Conservation (phyloP, 2,113 vertebrate species). For the Tympanuchus pallidicinctus region DNA sequence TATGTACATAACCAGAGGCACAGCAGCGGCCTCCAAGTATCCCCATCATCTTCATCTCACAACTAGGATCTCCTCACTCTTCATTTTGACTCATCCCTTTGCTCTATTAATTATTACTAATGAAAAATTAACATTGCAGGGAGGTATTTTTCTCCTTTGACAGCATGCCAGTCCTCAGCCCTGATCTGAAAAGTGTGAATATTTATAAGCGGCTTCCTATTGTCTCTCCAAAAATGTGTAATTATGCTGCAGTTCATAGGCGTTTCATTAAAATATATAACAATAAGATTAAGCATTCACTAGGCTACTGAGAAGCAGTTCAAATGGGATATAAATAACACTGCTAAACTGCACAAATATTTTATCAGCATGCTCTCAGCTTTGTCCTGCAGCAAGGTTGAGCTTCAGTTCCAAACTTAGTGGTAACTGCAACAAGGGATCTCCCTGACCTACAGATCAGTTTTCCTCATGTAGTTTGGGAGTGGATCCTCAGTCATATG, state of each 20-base stretch:
- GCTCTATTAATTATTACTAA: conserved; percentile 21
- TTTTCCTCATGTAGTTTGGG: neutral
- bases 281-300: conserved; percentile 3
- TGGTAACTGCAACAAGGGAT: neutral
- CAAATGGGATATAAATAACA: neutral
- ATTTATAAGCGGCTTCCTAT: conserved; percentile 18
- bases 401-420: neutral
- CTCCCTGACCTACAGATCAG: neutral
- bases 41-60: neutral
- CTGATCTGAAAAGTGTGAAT: conserved; percentile 18
- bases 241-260: neutral
- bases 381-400: neutral
- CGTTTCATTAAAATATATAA: conserved; percentile 27
- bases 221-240: conserved; percentile 22
- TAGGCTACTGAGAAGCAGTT: neutral
- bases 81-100: neutral
- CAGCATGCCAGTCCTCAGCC: neutral
- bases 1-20: neutral
- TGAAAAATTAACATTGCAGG: neutral
- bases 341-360: neutral
- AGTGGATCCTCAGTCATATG: neutral
- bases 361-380: conserved; percentile 4
- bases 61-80: neutral
- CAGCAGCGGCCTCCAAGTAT: neutral
- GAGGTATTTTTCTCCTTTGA: neutral